Evolutionary conservation across 2,888 invertebrate species (phyloP).

Genomic region (Ganaspis brasiliensis): DNA sequence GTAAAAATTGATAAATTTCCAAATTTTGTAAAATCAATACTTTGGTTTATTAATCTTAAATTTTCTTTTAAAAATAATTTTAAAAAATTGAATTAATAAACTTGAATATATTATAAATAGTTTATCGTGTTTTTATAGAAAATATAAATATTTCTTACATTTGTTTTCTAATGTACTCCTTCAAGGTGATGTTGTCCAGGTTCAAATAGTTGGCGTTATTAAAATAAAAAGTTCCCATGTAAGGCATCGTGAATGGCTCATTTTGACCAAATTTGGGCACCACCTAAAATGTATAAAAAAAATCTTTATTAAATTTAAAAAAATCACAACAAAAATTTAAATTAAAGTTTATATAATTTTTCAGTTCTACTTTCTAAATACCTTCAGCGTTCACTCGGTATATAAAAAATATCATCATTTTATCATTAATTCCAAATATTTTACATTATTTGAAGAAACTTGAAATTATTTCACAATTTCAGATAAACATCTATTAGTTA

Average conservation of each 20-base stretch:
- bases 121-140: no score
- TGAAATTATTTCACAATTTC: background rate
- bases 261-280: conserved; percentile 74
- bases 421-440: background rate
- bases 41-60: no score
- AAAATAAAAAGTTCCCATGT: conserved; percentile 85
- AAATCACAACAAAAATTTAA: background rate
- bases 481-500: no score
- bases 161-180: conserved; percentile 93
- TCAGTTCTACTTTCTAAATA: conserved; percentile 67
- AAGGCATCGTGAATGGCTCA: conserved; percentile 81
- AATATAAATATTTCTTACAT: conserved; percentile 87
- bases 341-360: background rate
- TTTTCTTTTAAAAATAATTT: no score
- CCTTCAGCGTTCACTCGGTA: conserved; percentile 51
- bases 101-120: no score
- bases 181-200: conserved; percentile 85
- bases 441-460: background rate
- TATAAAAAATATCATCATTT: conserved; percentile 61
- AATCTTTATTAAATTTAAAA: background rate
- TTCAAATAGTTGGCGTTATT: conserved; percentile 83
- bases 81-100: conserved; percentile 46
- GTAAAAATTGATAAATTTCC: no score
- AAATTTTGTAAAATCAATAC: no score
- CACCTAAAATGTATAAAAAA: conserved; percentile 70